Conservation (phyloP, 2,888 invertebrate species). For the Xestia ashworthii region DNA sequence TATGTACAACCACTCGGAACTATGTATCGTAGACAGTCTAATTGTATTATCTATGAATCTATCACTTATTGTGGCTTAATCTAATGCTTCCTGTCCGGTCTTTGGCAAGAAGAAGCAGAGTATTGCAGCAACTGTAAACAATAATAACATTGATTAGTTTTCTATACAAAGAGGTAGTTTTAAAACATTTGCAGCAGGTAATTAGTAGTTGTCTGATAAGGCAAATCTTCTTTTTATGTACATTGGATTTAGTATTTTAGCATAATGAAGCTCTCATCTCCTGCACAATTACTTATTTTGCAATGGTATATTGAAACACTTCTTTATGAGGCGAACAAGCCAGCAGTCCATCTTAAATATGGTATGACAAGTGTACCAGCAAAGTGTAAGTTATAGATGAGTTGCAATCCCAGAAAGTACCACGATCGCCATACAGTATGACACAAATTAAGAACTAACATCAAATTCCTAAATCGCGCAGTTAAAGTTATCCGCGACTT, state of each 20-base stretch:
- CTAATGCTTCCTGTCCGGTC: conserved; percentile 94
- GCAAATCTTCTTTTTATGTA: neutral
- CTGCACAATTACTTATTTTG: neutral
- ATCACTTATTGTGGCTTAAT: conserved; percentile 83
- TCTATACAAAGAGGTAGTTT: neutral
- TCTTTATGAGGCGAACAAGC: neutral
- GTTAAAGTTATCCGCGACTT: neutral
- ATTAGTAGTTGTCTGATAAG: neutral
- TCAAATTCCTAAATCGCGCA: neutral
- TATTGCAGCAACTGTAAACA: conserved; percentile 92
- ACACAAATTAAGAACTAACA: neutral
- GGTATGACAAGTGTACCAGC: neutral
- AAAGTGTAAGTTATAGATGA: neutral
- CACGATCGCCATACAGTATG: neutral
- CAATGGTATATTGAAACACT: neutral
- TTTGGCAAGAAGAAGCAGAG: conserved; percentile 94
- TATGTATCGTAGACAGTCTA: conserved; percentile 75
- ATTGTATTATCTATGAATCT: conserved; percentile 80
- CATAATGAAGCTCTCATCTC: neutral
- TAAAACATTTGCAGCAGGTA: neutral
- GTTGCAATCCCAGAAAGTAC: neutral
- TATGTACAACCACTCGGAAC: conserved; percentile 84
- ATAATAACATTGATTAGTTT: conserved; percentile 15
- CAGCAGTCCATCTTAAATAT: neutral
- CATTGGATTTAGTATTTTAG: neutral